These are phyloP conservation scores for Peromyscus attwateri DNA, from an alignment of 2,797 vertebrate genomes.

Conservation along the genomic window DNA sequence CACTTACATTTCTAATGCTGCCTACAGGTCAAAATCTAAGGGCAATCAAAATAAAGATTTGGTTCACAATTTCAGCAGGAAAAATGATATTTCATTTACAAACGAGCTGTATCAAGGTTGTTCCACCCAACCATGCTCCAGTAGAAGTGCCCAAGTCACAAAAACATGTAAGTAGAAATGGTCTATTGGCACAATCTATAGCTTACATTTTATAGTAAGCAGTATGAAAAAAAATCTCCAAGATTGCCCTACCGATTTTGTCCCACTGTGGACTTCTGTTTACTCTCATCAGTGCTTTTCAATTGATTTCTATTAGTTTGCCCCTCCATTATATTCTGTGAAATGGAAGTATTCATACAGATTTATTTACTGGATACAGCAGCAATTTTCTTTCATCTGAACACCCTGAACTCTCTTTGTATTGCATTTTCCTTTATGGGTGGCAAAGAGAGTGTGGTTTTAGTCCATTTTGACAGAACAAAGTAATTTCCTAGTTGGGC, in stretches of 20 bases:
- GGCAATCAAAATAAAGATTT: conserved; percentile 70
- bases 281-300: conserved; percentile 6
- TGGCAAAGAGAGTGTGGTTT: conserved; percentile 33
- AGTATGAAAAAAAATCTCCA: neutral
- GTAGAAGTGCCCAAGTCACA: conserved; percentile 79
- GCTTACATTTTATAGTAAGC: neutral
- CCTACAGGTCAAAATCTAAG: conserved; percentile 64
- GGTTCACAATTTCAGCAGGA: conserved; percentile 76
- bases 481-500: conserved; percentile 38
- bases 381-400: conserved; percentile 10
- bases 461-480: conserved; percentile 35
- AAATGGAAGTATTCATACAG: conserved; percentile 5
- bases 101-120: conserved; percentile 47
- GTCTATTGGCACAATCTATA: conserved; percentile 81
- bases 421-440: conserved; percentile 7
- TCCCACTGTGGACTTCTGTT: neutral
- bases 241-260: neutral
- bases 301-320: conserved; percentile 1
- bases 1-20: conserved; percentile 69
- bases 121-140: conserved; percentile 57
- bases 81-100: conserved; percentile 80
- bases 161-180: conserved; percentile 76
- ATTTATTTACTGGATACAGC: neutral
- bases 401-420: conserved; percentile 42
- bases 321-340: neutral